phyloP scores from a whole-genome alignment of 2,888 invertebrate species.

The Dinocampus coccinellae region DNA sequence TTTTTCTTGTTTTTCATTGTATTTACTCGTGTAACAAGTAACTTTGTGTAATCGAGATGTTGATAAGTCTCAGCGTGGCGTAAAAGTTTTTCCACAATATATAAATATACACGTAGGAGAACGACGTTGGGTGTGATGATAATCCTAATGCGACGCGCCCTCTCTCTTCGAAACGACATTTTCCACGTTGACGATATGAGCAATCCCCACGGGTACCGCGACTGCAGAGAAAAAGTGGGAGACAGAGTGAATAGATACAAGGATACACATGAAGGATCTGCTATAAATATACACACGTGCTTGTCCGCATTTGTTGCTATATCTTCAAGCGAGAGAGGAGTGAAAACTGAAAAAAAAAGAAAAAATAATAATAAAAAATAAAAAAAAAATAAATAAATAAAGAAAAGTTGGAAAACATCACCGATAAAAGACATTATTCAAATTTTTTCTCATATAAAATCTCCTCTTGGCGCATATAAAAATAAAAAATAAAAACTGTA shows the following conservation, averaged over 20 bases:
- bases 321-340: conserved; percentile 44
- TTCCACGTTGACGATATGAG: conserved; percentile 53
- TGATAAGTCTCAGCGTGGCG: conserved; percentile 18
- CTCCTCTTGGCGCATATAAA: conserved; percentile 42
- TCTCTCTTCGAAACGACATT: conserved; percentile 41
- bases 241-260: not conserved
- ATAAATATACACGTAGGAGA: not conserved
- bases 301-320: conserved; percentile 37
- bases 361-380: conserved; percentile 25
- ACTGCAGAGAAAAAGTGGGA: not conserved
- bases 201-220: not conserved
- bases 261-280: conserved; percentile 35
- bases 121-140: conserved; percentile 38
- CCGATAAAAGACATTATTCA: conserved; percentile 68
- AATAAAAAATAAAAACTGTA: conserved; percentile 24
- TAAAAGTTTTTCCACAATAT: conserved; percentile 32
- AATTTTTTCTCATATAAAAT: conserved; percentile 59
- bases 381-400: conserved; percentile 22
- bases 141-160: conserved; percentile 40
- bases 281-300: conserved; percentile 52
- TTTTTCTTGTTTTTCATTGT: too few relatives aligned
- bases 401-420: conserved; percentile 41
- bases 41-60: not conserved
- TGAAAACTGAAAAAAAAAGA: conserved; percentile 6
- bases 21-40: not conserved